A percentile compares a stretch with the other conserved stretches of the same genome.
phyloP scores from a whole-genome alignment of 2,113 vertebrate species.

The Ursus arctos region DNA sequence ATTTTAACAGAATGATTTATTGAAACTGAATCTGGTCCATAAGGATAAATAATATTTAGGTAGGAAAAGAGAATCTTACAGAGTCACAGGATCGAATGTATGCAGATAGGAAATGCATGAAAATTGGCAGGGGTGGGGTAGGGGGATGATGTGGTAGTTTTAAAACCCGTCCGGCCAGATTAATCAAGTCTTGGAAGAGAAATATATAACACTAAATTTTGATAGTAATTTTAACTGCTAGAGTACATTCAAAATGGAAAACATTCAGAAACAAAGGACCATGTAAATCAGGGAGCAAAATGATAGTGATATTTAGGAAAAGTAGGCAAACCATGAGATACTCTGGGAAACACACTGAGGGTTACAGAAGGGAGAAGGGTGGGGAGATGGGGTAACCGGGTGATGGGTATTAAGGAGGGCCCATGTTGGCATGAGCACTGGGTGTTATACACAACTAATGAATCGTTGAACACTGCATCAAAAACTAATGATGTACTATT shows the following conservation, averaged over 20 bases:
- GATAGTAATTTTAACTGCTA: neutral
- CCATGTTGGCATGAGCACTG: neutral
- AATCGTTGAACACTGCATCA: neutral
- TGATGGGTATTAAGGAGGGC: neutral
- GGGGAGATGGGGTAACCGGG: neutral
- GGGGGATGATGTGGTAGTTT: neutral
- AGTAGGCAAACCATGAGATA: neutral
- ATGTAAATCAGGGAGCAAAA: neutral
- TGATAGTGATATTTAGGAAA: neutral
- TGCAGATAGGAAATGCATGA: accelerated
- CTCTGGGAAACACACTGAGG: neutral
- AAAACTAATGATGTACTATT: neutral
- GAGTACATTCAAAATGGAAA: neutral
- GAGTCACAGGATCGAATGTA: neutral
- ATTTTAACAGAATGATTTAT: neutral
- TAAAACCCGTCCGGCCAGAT: neutral
- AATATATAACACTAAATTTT: accelerated
- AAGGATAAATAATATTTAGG: neutral
- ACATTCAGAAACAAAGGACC: neutral
- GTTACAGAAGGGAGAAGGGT: neutral
- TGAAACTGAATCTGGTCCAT: neutral
- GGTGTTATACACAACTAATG: neutral
- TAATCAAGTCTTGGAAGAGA: accelerated
- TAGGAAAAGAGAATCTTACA: neutral
- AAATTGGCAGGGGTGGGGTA: too few relatives aligned